Evolutionary conservation across 1,140 invertebrate genomes (phyloP), one percentile per base, ranked within the genome.

Genomic region (Delia radicum): DNA sequence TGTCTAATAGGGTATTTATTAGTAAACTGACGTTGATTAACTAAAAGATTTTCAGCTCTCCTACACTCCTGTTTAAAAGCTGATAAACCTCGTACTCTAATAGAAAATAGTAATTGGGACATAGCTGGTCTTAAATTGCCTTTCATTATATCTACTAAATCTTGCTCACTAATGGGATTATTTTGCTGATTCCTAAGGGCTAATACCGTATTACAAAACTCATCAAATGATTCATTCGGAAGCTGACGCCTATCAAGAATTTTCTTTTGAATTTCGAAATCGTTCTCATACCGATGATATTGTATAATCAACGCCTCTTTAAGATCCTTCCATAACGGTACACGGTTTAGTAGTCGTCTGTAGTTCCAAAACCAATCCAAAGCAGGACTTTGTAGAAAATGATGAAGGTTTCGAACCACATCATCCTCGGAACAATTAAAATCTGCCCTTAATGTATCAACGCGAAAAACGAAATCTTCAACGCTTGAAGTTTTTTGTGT

Each of bases 381-480:
- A 29, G 72, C 72, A 26, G 18, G 26, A 5, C 48, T 46, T 1
- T 7, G 13, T 21, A 72, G 13, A 2, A 72, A 46, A 12, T 26
- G 29, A 3, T 33, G 69, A 21, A 74, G 55, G 29, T 26, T 18
- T n/a, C 5, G 26, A 3, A 33, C 8, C 6, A 71, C 15, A 13
- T 71, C 13, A 7, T 31, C 4, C 3, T n/a, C 31, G 2, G 8
- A 6, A 13, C 27, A n/a, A 8, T 13, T 12, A 42, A 7, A 37
- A 18, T 71, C 13, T 15, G 13, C 4, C 12, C n/a, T 3, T 15
- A 73, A n/a, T 2, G 12, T 6, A 10, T 73, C 42, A 15, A 73
- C 13, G 13, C 71, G n/a, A 48, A 48, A 73, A 46, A 73, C 33
- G 27, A 73, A 73, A 21, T 48, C 42, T 46, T 73, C 42, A 26